A percentile compares a stretch with the other conserved stretches of the same genome.
Conservation (phyloP, 2,888 invertebrate genomes). For the Nezara viridula region DNA sequence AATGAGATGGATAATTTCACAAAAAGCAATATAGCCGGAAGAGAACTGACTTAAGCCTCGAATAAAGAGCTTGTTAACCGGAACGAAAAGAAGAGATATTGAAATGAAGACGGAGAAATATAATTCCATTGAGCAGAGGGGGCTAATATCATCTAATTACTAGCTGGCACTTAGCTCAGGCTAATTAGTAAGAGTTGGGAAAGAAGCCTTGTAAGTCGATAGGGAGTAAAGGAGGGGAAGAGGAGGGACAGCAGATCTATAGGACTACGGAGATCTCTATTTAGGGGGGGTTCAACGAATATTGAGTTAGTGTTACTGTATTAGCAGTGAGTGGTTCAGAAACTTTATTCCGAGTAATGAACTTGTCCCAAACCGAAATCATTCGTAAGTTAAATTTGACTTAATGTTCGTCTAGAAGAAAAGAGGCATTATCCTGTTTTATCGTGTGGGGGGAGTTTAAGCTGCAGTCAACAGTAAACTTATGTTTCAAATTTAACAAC, state of each 20-base stretch:
- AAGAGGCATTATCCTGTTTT: neutral
- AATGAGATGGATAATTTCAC: neutral
- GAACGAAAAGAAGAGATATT: neutral
- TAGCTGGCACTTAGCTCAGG: neutral
- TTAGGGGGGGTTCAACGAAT: neutral
- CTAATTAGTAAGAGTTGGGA: neutral
- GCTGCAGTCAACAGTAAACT: too few species aligned
- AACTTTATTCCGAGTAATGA: neutral
- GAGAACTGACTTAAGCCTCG: neutral
- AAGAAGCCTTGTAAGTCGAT: neutral
- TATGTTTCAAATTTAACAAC: too few species aligned
- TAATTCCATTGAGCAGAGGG: neutral
- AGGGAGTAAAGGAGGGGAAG: neutral
- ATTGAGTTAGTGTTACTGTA: neutral
- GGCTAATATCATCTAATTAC: slow-evolving; percentile 18
- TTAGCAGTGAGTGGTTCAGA: neutral
- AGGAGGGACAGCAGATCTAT: neutral
- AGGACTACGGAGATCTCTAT: neutral
- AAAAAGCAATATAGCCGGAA: neutral
- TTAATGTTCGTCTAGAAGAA: neutral
- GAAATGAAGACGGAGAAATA: neutral
- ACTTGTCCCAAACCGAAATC: neutral
- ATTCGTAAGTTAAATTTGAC: neutral
- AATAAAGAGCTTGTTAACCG: slow-evolving; percentile 7
- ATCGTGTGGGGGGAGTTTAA: neutral